A percentile compares a stretch with the other conserved stretches of the same genome.
Evolutionary conservation across 2,113 vertebrate genomes (phyloP).

Genomic region (Ramphastos sulfuratus): DNA sequence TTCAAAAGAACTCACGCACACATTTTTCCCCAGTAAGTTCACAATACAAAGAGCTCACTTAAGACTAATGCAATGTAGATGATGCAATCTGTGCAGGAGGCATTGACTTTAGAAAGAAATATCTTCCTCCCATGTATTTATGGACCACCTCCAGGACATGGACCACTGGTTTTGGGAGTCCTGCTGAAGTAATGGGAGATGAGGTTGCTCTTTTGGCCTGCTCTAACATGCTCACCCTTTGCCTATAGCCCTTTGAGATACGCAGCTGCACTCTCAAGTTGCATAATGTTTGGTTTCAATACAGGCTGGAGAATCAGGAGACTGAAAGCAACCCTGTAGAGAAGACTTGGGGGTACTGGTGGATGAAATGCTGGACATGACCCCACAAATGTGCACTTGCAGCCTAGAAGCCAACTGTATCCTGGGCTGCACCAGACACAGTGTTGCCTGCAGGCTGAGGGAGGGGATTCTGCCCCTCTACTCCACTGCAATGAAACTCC

Average conservation of each 20-base stretch:
- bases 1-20: neutral
- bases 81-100: neutral
- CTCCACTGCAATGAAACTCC: no score
- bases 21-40: neutral
- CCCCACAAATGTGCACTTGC: no score
- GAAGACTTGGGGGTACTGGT: no score
- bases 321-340: no score
- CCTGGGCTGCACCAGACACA: no score
- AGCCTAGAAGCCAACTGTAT: no score
- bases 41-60: neutral
- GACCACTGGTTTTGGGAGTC: neutral
- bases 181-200: neutral
- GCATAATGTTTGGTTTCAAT: no score
- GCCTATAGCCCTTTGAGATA: neutral
- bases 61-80: neutral
- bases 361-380: no score
- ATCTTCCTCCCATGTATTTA: neutral
- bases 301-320: no score
- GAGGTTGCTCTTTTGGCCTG: neutral
- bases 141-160: neutral
- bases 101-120: neutral
- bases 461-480: no score
- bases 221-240: neutral
- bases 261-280: neutral
- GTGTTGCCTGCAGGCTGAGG: no score